These are phyloP conservation scores for Microcebus griseorufus DNA, from an alignment of 2,113 vertebrate genomes.

Conservation along the genomic window DNA sequence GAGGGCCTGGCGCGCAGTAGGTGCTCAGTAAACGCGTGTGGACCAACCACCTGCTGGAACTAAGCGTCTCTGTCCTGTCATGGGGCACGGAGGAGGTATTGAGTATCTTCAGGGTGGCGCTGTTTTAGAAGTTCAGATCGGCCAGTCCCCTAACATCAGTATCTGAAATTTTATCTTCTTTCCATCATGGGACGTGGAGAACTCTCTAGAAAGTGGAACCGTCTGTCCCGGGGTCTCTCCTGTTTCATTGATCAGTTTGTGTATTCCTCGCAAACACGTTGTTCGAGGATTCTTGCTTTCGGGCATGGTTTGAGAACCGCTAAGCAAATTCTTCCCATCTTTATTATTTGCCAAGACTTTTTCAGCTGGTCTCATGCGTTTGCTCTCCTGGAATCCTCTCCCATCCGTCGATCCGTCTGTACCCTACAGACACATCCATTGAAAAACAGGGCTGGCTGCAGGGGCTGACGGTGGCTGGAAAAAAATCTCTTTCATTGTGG, in stretches of 20 bases:
- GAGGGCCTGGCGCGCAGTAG: not conserved
- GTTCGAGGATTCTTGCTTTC: not conserved
- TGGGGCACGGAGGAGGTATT: not conserved
- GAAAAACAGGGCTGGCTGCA: not conserved
- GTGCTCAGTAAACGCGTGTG: fast-evolving
- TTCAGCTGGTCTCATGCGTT: not conserved
- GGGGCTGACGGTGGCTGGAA: not conserved
- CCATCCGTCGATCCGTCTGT: not conserved
- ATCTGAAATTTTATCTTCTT: no score
- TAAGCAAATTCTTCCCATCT: not conserved
- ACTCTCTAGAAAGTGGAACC: no score
- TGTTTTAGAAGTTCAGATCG: fast-evolving
- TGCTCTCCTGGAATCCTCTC: not conserved
- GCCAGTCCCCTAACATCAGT: not conserved
- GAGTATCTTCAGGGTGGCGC: not conserved
- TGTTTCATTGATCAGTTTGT: fast-evolving
- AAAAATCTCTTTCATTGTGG: not conserved
- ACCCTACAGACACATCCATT: not conserved
- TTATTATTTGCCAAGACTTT: not conserved
- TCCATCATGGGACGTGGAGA: no score
- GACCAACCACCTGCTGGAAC: not conserved
- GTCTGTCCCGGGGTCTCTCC: not conserved
- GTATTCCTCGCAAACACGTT: not conserved
- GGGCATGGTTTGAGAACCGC: not conserved
- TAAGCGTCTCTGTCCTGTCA: fast-evolving